Evolutionary conservation across 2,888 invertebrate species (phyloP), one percentile per base, ranked within the genome.

Genomic region (Chaetoderma sp.): DNA sequence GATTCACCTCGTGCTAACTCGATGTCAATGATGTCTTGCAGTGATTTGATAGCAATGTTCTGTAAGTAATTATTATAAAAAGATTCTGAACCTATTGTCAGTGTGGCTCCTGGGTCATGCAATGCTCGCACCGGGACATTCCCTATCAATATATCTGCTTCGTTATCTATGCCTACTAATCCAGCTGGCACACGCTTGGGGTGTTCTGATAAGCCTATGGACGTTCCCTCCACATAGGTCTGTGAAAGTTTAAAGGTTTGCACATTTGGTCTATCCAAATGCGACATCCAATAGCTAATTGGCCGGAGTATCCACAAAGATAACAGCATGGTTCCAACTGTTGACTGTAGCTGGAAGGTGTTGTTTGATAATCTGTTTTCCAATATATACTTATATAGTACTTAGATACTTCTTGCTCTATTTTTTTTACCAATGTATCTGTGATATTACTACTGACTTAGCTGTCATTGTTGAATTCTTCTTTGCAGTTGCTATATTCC

Each of bases 1-100:
- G 27, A 18, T 23, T 60, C 13, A 2, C 60, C 47, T 16, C 36
- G 30, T 8, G 60, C 60, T 16, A 33, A 60, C 44, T 60, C 60
- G n/a, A 60, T 32, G 33, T 60, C 32, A 21, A 60, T 6, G 23
- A 60, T 49, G 4, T 25, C 33, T 18, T 47, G 6, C n/a, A 60
- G 10, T 25, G 60, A n/a, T 28, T 27, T 5, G 16, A 32, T 21
- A 5, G n/a, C 18, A 13, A 45, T 2, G 18, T 59, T 16, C 8
- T 25, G 28, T 30, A 59, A 30, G 28, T 45, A 27, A 6, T 3
- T 45, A 4, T 25, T 45, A 30, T 59, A 47, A 47, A 59, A 59
- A 13, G 13, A 10, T n/a, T 47, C 27, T 27, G 45, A 47, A 16
- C 44, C 23, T 16, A 32, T 45, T 4, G 45, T 21, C 10, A 59